These are phyloP conservation scores for Neodiprion virginianus DNA, from an alignment of 1,140 invertebrate species.

Conservation along the genomic window DNA sequence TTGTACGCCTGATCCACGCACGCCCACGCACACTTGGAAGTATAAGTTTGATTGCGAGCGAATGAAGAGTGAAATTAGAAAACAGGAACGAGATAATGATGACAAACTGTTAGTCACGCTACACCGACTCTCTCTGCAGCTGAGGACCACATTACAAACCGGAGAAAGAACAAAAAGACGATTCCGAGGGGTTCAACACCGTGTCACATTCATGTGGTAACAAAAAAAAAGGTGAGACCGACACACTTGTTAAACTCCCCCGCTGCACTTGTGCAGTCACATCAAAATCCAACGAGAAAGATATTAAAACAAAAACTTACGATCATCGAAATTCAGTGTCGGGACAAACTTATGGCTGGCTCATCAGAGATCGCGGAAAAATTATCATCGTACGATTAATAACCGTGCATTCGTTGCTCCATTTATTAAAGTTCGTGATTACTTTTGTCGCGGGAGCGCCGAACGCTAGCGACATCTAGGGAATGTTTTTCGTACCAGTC, in stretches of 20 bases:
- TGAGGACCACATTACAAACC: background rate
- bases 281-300: background rate
- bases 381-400: too few species aligned
- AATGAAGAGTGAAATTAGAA: conserved; percentile 8
- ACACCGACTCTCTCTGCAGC: background rate
- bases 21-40: too few species aligned
- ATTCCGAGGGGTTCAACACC: background rate
- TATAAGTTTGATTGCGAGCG: background rate
- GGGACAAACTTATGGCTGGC: too few species aligned
- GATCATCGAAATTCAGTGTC: too few species aligned
- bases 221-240: background rate
- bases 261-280: background rate
- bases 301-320: too few species aligned
- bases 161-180: background rate
- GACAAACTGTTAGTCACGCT: background rate
- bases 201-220: background rate
- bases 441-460: too few species aligned
- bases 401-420: too few species aligned
- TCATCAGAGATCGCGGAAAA: too few species aligned
- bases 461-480: too few species aligned
- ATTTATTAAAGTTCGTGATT: too few species aligned
- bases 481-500: too few species aligned
- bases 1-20: too few species aligned
- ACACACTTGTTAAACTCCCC: background rate
- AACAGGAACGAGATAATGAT: conserved; percentile 4